Conservation (phyloP, 2,888 invertebrate species). For the Drosophila koepferae region DNA sequence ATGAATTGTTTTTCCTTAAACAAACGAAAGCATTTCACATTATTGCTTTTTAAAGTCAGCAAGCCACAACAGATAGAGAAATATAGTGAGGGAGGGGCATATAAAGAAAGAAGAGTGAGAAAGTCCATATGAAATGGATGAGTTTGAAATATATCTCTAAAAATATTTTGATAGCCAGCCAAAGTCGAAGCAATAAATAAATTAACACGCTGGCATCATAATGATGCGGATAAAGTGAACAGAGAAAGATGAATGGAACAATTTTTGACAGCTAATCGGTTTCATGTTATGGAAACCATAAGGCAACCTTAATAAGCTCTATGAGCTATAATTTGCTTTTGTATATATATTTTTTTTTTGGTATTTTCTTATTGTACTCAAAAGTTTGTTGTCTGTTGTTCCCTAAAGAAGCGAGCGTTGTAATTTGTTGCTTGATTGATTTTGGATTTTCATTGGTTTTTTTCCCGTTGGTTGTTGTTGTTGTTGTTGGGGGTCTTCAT, state of each 20-base stretch:
- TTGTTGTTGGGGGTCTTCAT: conserved; percentile 23
- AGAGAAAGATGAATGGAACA: conserved; percentile 53
- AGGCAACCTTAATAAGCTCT: conserved; percentile 48
- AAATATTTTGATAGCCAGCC: conserved; percentile 64
- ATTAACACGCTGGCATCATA: conserved; percentile 50
- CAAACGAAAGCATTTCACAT: conserved; percentile 46
- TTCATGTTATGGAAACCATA: conserved; percentile 28
- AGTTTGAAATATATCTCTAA: conserved; percentile 9
- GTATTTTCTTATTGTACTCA: conserved; percentile 2
- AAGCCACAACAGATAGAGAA: conserved; percentile 16
- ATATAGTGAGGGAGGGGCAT: neutral
- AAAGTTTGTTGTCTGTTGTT: neutral
- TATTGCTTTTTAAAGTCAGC: conserved; percentile 74
- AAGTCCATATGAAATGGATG: conserved; percentile 33
- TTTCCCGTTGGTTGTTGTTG: conserved; percentile 12
- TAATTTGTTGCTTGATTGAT: conserved; percentile 71
- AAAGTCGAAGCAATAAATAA: conserved; percentile 70
- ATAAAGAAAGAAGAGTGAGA: neutral
- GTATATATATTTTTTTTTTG: neutral
- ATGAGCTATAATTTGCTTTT: conserved; percentile 55
- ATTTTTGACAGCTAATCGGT: conserved; percentile 54
- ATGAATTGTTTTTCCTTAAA: conserved; percentile 64
- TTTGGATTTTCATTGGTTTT: conserved; percentile 28
- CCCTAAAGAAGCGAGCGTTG: conserved; percentile 15
- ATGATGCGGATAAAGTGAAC: conserved; percentile 20